Conservation (phyloP, 2,113 vertebrate species). For the Spilogale gracilis region DNA sequence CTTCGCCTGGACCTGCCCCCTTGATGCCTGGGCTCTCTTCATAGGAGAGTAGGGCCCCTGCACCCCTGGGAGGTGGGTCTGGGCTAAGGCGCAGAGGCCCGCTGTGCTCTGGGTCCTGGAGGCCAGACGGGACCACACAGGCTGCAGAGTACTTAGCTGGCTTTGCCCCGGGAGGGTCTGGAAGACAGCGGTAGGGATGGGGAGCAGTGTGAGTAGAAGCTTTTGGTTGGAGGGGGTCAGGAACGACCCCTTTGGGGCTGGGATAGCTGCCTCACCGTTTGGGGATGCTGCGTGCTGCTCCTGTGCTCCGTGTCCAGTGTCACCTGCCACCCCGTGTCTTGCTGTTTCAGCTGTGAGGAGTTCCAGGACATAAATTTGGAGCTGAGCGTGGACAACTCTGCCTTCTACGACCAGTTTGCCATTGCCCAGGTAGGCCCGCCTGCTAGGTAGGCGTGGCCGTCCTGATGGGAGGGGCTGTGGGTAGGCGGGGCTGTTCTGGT, state of each 20-base stretch:
- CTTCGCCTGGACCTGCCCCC: too few relatives aligned
- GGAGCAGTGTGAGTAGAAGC: not conserved
- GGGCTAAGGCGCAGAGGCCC: rapidly evolving
- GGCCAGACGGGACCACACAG: rapidly evolving
- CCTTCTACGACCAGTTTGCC: slow-evolving; percentile 98
- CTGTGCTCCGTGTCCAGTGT: rapidly evolving
- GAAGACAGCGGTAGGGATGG: too few relatives aligned
- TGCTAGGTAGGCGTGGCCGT: not conserved
- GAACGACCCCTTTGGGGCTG: not conserved
- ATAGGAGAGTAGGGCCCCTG: not conserved
- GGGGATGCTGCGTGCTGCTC: not conserved
- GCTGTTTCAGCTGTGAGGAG: slow-evolving; percentile 93
- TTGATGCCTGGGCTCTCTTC: rapidly evolving
- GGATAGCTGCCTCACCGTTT: rapidly evolving
- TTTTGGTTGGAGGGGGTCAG: not conserved
- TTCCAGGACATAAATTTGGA: slow-evolving; percentile 95
- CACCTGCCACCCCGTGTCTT: not conserved
- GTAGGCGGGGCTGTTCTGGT: not conserved
- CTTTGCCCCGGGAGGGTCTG: not conserved
- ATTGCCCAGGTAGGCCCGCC: slow-evolving; percentile 93
- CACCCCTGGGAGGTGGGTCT: rapidly evolving
- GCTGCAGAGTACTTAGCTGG: rapidly evolving
- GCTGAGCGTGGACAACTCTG: slow-evolving; percentile 95
- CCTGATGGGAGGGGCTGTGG: not conserved
- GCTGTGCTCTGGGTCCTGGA: not conserved